These are phyloP conservation scores for Microplitis manilae DNA, from an alignment of 2,888 invertebrate species.

Conservation along the genomic window DNA sequence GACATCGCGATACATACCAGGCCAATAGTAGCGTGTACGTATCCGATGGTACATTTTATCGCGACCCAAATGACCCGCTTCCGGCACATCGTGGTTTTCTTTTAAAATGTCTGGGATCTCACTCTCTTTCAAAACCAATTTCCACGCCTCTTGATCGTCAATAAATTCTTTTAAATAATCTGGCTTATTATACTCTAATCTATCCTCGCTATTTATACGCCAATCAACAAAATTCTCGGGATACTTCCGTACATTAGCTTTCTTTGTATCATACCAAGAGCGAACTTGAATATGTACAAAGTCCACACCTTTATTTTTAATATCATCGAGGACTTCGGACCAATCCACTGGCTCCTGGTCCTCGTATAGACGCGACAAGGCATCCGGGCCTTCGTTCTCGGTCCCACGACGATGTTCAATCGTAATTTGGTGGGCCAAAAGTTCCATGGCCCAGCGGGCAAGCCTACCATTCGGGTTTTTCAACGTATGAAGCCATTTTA, in stretches of 20 bases:
- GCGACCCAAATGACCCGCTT: slow-evolving; percentile 31
- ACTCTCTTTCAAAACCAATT: too few relatives aligned
- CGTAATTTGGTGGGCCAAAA: background rate
- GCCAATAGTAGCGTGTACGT: slow-evolving; percentile 12
- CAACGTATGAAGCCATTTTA: slow-evolving; percentile 40
- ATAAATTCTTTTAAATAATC: too few relatives aligned
- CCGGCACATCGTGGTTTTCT: slow-evolving; percentile 29
- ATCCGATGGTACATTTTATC: slow-evolving; percentile 31
- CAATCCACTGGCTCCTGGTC: background rate
- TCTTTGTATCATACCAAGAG: background rate
- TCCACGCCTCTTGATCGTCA: too few relatives aligned
- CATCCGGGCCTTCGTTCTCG: slow-evolving; percentile 2
- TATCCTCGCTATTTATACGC: background rate
- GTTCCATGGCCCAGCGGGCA: slow-evolving; percentile 16
- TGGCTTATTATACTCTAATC: background rate
- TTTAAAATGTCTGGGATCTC: background rate
- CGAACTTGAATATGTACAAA: background rate
- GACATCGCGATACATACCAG: slow-evolving; percentile 36
- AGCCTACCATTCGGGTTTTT: slow-evolving; percentile 30
- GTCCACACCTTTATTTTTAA: background rate
- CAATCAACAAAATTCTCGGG: background rate
- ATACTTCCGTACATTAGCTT: background rate
- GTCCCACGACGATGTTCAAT: slow-evolving; percentile 1
- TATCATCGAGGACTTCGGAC: background rate
- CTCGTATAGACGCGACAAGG: background rate